phyloP scores from a whole-genome alignment of 2,113 vertebrate species.

The Sapayoa aenigma region DNA sequence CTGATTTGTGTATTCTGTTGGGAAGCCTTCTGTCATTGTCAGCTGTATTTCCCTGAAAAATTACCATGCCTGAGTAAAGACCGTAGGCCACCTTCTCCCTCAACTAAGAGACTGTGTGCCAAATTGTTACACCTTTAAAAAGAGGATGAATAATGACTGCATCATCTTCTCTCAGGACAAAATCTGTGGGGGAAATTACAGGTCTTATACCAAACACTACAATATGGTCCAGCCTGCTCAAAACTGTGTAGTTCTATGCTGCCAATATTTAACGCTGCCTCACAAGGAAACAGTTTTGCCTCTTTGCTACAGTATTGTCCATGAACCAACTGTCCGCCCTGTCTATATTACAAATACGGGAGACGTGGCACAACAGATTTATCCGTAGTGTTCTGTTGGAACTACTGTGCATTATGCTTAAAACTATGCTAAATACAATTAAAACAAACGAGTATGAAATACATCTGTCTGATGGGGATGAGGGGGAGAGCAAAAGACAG shows the following conservation, averaged over 20 bases:
- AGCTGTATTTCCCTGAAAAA: slow-evolving; percentile 13
- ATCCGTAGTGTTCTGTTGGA: neutral
- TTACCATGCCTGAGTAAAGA: neutral
- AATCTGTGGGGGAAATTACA: neutral
- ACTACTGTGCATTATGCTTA: neutral
- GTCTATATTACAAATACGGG: neutral
- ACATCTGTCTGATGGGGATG: neutral
- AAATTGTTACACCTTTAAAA: slow-evolving; percentile 1
- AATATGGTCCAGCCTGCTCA: neutral
- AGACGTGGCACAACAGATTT: neutral
- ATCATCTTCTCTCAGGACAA: neutral
- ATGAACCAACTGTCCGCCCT: neutral
- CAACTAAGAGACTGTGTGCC: neutral
- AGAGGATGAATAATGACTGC: neutral
- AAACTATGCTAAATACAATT: neutral
- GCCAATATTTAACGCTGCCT: neutral
- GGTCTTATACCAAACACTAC: neutral
- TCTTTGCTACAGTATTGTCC: neutral
- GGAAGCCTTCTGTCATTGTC: neutral
- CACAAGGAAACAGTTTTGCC: neutral
- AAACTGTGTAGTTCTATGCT: neutral
- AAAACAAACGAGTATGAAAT: neutral
- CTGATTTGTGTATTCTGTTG: neutral
- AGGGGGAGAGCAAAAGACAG: neutral
- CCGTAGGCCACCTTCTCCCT: neutral